Evolutionary conservation across 2,888 invertebrate genomes (phyloP), one percentile per base, ranked within the genome.

Genomic region (Lasioglossum vierecki): DNA sequence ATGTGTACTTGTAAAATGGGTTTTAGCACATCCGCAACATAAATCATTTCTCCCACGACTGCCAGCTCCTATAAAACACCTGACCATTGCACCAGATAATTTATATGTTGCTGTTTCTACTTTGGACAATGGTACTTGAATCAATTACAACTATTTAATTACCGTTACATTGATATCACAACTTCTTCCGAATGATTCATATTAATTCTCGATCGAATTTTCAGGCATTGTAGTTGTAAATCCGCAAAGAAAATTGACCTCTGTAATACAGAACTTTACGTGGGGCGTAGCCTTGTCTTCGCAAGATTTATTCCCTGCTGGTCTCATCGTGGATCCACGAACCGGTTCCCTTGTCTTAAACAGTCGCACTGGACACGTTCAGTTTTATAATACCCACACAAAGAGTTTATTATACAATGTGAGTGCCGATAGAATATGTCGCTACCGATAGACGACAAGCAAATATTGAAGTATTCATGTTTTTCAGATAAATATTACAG

Each of bases 1-100:
- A 94, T 96, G 96, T 91, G 97, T 97, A 0, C 94, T 98, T 76
- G 98, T 98, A 0, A 97, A 97, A 93, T 98, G 98, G 98, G 95
- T 96, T 77, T 86, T 96, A 39, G 95, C 95, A 60, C 95, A 96
- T 89, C 94, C 95, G 0, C 93, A 95, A 8, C 92, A 95, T 0
- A 96, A 95, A 89, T 95, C 96, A 44, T 97, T 96, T 94, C 92
- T 98, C 73, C 98, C 98, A 0, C 96, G 98, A 76, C 95, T 98
- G 90, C 96, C 97, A 4, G 96, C 97, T 22, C 96, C 96, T 3
- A 96, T 98, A 66, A 95, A 95, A 76, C 96, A 97, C 91, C 94
- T 98, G 41, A 94, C 96, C 4, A 95, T 96, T 77, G 96, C 97
- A 71, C 94, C 95, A 13, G 96, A 96, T 90, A 97, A 97, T 94